phyloP scores from a whole-genome alignment of 2,113 vertebrate species.

The Columba janthina region DNA sequence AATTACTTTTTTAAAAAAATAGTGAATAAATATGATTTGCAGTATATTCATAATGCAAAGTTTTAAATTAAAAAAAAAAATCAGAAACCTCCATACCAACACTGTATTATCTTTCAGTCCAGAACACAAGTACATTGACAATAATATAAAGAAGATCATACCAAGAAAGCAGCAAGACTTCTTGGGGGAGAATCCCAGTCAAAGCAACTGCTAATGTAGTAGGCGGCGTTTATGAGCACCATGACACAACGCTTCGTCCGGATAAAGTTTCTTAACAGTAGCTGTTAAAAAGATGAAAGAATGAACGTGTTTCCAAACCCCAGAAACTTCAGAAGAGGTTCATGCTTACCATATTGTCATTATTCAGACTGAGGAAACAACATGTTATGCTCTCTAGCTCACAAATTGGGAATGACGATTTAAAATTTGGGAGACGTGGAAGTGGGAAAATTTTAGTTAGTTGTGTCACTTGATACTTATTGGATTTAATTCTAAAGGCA shows the following conservation, averaged over 20 bases:
- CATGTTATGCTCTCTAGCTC: neutral
- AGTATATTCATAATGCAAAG: neutral
- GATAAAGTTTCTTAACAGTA: slow-evolving; percentile 92
- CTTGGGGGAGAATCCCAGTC: slow-evolving; percentile 97
- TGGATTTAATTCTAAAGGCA: neutral
- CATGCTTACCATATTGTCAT: neutral
- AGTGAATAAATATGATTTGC: neutral
- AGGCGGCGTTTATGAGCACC: slow-evolving; percentile 89
- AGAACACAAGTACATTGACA: slow-evolving; percentile 25
- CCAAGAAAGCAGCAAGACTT: slow-evolving; percentile 97
- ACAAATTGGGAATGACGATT: neutral
- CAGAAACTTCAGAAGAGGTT: slow-evolving; percentile 4
- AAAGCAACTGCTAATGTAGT: slow-evolving; percentile 97
- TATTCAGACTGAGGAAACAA: neutral
- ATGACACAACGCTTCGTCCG: slow-evolving; percentile 89
- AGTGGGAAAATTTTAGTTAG: neutral
- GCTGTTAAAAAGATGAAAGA: slow-evolving; percentile 74
- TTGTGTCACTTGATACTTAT: neutral
- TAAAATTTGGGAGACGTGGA: neutral
- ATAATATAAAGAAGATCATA: slow-evolving; percentile 71
- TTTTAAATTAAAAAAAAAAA: neutral
- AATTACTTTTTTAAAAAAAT: neutral
- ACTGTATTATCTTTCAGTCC: neutral
- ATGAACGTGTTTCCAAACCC: neutral
- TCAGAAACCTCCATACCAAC: neutral